A percentile compares a stretch with the other conserved stretches of the same genome.
phyloP scores from a whole-genome alignment of 2,113 vertebrate genomes.

The Pantherophis guttatus region DNA sequence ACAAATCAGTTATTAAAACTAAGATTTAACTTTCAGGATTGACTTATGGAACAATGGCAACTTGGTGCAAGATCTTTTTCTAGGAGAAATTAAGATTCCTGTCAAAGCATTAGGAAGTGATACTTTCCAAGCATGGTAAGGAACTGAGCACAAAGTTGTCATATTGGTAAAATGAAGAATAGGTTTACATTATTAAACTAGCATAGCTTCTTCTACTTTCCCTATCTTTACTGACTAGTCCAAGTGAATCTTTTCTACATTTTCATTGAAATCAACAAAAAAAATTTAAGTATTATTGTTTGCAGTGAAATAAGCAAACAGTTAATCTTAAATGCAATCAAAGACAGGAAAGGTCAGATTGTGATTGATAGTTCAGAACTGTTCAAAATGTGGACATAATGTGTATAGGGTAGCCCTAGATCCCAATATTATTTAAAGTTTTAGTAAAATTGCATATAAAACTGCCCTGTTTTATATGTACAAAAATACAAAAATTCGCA shows the following conservation, averaged over 20 bases:
- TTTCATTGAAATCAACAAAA: neutral
- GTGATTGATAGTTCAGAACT: neutral
- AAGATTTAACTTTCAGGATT: constrained; percentile 78
- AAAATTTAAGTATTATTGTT: neutral
- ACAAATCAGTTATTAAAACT: constrained; percentile 19
- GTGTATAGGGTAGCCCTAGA: neutral
- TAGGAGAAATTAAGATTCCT: constrained; percentile 92
- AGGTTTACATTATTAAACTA: neutral
- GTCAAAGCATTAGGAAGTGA: constrained; percentile 88
- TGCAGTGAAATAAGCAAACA: neutral
- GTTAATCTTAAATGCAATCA: neutral
- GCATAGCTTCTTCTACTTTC: neutral
- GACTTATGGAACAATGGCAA: constrained; percentile 97
- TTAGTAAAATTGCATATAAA: neutral
- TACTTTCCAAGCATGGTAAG: constrained; percentile 89
- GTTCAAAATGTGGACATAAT: neutral
- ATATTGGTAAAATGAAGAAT: neutral
- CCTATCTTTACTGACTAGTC: neutral
- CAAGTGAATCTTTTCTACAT: neutral
- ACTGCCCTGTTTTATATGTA: neutral
- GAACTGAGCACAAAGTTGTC: constrained; percentile 20
- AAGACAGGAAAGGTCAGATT: neutral
- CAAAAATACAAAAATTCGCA: neutral
- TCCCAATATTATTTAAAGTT: neutral
- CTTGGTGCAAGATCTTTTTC: constrained; percentile 91